Conservation (phyloP, 2,113 vertebrate species). For the Casuarius casuarius region DNA sequence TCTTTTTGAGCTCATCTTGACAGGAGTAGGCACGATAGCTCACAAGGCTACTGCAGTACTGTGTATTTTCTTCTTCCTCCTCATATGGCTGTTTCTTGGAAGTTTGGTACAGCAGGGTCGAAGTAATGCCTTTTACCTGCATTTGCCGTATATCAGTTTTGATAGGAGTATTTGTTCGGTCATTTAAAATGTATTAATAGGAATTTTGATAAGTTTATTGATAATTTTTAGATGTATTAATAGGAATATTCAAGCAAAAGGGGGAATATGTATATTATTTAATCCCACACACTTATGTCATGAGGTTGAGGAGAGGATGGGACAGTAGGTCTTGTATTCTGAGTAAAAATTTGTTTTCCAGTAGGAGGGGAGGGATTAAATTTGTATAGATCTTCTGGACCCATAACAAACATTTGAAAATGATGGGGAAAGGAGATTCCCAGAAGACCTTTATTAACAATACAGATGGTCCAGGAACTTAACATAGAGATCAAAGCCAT, state of each 20-base stretch:
- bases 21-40: background rate
- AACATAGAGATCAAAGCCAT: rapidly evolving
- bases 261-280: rapidly evolving
- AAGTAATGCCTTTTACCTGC: background rate
- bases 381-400: background rate
- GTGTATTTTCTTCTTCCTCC: background rate
- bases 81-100: background rate
- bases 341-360: background rate
- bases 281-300: rapidly evolving
- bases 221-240: background rate
- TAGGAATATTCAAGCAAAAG: background rate
- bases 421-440: background rate
- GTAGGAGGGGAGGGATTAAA: background rate
- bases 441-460: rapidly evolving
- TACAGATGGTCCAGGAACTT: background rate
- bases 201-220: background rate
- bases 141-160: background rate
- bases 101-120: background rate
- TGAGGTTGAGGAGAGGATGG: background rate
- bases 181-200: background rate
- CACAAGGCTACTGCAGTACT: background rate
- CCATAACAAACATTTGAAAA: background rate
- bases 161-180: background rate
- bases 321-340: background rate
- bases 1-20: background rate